phyloP scores from a whole-genome alignment of 2,797 vertebrate genomes.

The Eurystomus glaucurus region DNA sequence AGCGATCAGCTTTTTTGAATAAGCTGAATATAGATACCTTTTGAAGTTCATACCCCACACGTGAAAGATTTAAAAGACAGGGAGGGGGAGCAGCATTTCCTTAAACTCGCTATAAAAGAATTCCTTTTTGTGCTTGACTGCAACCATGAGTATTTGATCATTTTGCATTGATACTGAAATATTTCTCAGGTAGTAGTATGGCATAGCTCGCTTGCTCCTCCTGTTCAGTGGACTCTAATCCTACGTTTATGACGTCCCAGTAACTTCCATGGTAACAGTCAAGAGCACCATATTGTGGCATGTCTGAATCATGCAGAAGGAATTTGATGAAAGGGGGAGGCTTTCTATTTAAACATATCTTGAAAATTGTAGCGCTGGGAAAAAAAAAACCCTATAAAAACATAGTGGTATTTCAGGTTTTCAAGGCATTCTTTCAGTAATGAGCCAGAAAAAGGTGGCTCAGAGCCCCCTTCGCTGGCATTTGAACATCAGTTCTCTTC shows the following conservation, averaged over 20 bases:
- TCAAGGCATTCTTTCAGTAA: not conserved
- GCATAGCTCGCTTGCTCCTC: not conserved
- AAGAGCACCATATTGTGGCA: slow-evolving; percentile 62
- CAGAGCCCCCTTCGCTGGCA: not conserved
- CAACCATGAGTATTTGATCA: not conserved
- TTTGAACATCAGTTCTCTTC: not conserved
- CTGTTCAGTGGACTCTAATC: slow-evolving; percentile 31
- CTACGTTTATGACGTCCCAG: slow-evolving; percentile 37
- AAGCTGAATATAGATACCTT: not conserved
- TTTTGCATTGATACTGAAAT: not conserved
- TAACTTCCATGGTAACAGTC: slow-evolving; percentile 66
- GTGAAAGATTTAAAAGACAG: not conserved
- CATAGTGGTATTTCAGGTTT: slow-evolving; percentile 21
- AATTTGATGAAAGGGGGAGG: slow-evolving; percentile 63
- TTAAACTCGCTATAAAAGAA: not conserved
- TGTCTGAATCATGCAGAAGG: slow-evolving; percentile 68
- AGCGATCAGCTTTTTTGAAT: slow-evolving; percentile 15
- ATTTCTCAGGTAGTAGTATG: not conserved
- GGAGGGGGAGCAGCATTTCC: not conserved
- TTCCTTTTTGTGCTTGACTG: not conserved
- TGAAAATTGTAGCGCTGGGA: slow-evolving; percentile 2
- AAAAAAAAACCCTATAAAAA: not conserved
- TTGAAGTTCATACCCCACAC: slow-evolving; percentile 1
- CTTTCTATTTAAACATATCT: slow-evolving; percentile 65
- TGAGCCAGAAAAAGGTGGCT: not conserved